Base-by-base conservation (phyloP, 1,140 invertebrate genomes). In the Telenomus remus region DNA sequence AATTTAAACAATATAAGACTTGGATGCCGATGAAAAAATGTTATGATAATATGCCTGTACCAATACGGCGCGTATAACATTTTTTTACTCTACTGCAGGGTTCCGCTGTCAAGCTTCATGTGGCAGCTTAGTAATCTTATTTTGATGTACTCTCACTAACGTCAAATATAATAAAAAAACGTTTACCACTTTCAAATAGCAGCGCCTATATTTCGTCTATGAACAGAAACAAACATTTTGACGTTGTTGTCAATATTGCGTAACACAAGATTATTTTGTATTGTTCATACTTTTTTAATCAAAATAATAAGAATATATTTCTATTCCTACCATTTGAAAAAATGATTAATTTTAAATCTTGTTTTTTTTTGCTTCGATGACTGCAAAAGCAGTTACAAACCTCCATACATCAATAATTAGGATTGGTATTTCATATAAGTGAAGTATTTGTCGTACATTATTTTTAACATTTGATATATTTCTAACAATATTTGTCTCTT, bases 11-110 rank as follows among this genome's bases (percentile, higher is more conserved):
- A 35, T 19, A 42, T 33, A 39, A 53, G 8, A 15, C n/a, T 65
- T 42, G 8, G 19, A 6, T 6, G 19, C 19, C 42, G 48, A 65
- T 51, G 54, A 47, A 65, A 64, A 49, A 37, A 43, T 48, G 55
- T 55, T 65, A 55, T 34, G 48, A 42, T 19, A 64, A 47, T 64
- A 54, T 64, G 43, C 34, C 19, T 49, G 61, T 55, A 55, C 61
- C 51, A 55, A 55, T n/a, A n/a, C n/a, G n/a, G n/a, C 43, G 60
- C 49, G 33, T 63, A 63, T 53, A 64, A 19, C 10, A 47, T 43
- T 11, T 51, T 4, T 64, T 64, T 39, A 64, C 39, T 44, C 5
- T 0, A 33, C 60, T 64, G 60, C 60, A 64, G 50, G 42, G 27
- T 64, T 64, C 60, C 60, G 50, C 60, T 46, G 0, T 2, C 0